Base-by-base conservation (phyloP, 2,797 vertebrate genomes). In the Mus spretus region DNA sequence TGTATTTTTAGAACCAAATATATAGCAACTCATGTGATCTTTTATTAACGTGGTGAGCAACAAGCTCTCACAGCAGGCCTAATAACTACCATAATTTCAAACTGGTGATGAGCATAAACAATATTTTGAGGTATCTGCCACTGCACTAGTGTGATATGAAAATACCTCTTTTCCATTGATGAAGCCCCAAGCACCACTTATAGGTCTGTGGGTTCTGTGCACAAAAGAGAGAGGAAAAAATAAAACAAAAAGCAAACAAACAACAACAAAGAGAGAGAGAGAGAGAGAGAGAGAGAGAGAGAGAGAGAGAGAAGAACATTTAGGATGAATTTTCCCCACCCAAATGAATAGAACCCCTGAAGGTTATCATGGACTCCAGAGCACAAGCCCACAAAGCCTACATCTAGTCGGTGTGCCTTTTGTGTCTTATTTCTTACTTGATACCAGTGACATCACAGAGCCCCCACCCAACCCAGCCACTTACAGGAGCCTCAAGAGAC, bases 11-110 rank as follows among this genome's bases (percentile, higher is more conserved):
- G 91, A 97, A 80, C 24, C 13, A 17, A 93, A 59, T 63, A 24
- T 47, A 24, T 72, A 44, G 67, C 79, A 74, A 90, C 93, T 63
- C 61, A 1, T 83, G 63, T 15, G 50, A 34, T 92, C 94, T 95
- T 95, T 96, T 89, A 93, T 96, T 90, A 96, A 79, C 81, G 72
- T 1, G 4, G 86, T 96, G 59, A 91, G 86, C 82, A 94, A 90
- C 61, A 75, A 61, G 90, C 91, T 94, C 82, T 72, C 75, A 26
- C 17, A 4, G 75, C 24, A 26, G 82, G 14, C 86, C 85, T 97
- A 75, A 93, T 90, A 78, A 90, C n/a, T 19, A 75, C 79, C 78
- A 65, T 86, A 78, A 92, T 65, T 95, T 90, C 61, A 77, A 90
- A 96, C 89, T 26, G 12, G 70, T 10, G 57, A 94, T 72, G 74